Evolutionary conservation across 1,140 invertebrate species (phyloP), one percentile per base, ranked within the genome.

Genomic region (Pseudomyrmex pallidus): DNA sequence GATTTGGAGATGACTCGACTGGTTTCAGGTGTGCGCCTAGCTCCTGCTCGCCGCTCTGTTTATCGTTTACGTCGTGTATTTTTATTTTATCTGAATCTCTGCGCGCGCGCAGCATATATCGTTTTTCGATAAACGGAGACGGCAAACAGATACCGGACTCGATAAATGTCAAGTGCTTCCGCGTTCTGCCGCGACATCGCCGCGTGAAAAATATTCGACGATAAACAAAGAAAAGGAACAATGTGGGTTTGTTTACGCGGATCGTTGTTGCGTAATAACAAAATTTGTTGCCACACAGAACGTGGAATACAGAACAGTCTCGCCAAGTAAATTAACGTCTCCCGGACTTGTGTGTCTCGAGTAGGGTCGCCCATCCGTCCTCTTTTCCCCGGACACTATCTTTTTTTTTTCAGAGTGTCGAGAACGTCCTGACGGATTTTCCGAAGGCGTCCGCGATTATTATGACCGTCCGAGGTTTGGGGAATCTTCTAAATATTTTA

Each of bases 1-100:
- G 22, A 95, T 97, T 44, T 97, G 96, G 96, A 96, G 96, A 90
- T 96, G 96, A 96, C 95, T 96, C 86, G 96, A 96, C 87, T 96
- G 96, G 96, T 96, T 95, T 80, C 93, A 92, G 56, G 93, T 95
- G 1, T 67, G 84, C 2, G 63, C 77, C 8, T 92, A 91, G 91
- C 90, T 91, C 5, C 9, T 90, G 2, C 46, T 92, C n/a, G 10
- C 91, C n/a, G 48, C 15, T 25, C 63, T 92, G n/a, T 92, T 92
- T 63, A 20, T 91, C 13, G 44, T 57, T 70, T 92, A 91, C 22
- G n/a, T 91, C 25, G 10, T 91, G 15, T 91, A 91, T 74, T 91
- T 91, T 74, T 91, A 89, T 48, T 66, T 89, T 15, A 67, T 89
- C 20, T 88, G 35, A 88, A 74, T 61, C 15, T 22, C 35, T 17